Evolutionary conservation across 2,797 vertebrate genomes (phyloP), one percentile per base, ranked within the genome.

Genomic region (Arrhamphus sclerolepis): DNA sequence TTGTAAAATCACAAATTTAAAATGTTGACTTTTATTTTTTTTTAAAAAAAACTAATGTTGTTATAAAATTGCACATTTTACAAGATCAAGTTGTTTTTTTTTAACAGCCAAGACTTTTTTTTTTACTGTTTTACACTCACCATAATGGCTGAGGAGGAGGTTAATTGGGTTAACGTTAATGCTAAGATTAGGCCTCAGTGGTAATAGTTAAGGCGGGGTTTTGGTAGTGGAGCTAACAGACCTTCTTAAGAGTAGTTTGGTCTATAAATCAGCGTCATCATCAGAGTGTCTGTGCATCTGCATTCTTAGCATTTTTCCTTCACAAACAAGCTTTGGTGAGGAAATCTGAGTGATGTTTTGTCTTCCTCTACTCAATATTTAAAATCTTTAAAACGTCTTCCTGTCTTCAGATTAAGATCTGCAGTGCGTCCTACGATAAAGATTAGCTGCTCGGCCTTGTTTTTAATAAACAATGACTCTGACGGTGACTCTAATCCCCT

Each of bases 81-180:
- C n/a, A n/a, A 28, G 26, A 28, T 28, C 7, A 6, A 2, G 29
- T 6, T 4, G 6, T 31, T 9, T 31, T 31, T n/a, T n/a, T n/a
- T n/a, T n/a, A n/a, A n/a, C n/a, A n/a, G n/a, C n/a, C n/a, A n/a
- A n/a, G n/a, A n/a, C n/a, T n/a, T n/a, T n/a, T n/a, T n/a, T n/a
- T n/a, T n/a, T n/a, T n/a, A n/a, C 31, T 34, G 31, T 34, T 70
- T 28, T 22, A 18, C 20, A 34, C 6, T 46, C 17, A 1, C 13
- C 40, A 21, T 41, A 44, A 54, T 47, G n/a, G 7, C 54, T 66
- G 16, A 49, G 46, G 31, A 34, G 21, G 49, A 64, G 49, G 61
- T 65, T 72, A 47, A 65, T 28, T 64, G 47, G 43, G 53, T 75
- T 72, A 69, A 56, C 9, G 28, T 47, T 49, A 62, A 63, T 24